A percentile compares a stretch with the other conserved stretches of the same genome.
Conservation (phyloP, 2,888 invertebrate genomes). For the Leistus spinibarbis region DNA sequence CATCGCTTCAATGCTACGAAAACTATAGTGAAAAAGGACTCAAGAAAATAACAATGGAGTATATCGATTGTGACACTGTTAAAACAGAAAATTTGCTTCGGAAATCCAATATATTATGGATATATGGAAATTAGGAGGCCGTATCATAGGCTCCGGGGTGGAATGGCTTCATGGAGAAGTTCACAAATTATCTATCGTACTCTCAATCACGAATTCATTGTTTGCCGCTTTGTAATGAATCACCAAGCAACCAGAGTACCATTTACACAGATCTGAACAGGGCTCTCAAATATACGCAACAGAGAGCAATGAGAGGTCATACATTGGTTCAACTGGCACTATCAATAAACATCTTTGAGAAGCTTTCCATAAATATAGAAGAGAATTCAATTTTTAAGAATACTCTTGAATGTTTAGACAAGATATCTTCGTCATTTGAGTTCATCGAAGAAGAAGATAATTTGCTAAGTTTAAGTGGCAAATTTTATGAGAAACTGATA, state of each 20-base stretch:
- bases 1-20: slow-evolving; percentile 26
- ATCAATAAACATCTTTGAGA: slow-evolving; percentile 32
- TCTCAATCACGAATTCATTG: slow-evolving; percentile 7
- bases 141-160: slow-evolving; percentile 35
- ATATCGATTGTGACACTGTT: slow-evolving; percentile 20
- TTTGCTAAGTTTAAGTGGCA: too few species aligned
- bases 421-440: slow-evolving; percentile 34
- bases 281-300: slow-evolving; percentile 46
- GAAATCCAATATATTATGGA: slow-evolving; percentile 26
- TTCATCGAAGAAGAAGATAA: slow-evolving; percentile 37
- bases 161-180: slow-evolving; percentile 44
- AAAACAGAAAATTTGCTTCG: slow-evolving; percentile 11
- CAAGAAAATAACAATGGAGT: slow-evolving; percentile 28
- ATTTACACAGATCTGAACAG: slow-evolving; percentile 47
- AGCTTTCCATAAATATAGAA: slow-evolving; percentile 7
- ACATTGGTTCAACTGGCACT: slow-evolving; percentile 43
- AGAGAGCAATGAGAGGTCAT: slow-evolving; percentile 47
- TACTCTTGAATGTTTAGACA: slow-evolving; percentile 38
- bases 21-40: slow-evolving; percentile 27
- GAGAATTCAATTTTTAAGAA: slow-evolving; percentile 9
- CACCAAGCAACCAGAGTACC: slow-evolving; percentile 39
- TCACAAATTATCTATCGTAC: slow-evolving; percentile 18
- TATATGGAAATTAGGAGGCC: slow-evolving; percentile 39
- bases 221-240: slow-evolving; percentile 41
- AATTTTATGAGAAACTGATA: slow-evolving; percentile 64